Conservation (phyloP, 2,797 vertebrate genomes). For the Tinamus major region DNA sequence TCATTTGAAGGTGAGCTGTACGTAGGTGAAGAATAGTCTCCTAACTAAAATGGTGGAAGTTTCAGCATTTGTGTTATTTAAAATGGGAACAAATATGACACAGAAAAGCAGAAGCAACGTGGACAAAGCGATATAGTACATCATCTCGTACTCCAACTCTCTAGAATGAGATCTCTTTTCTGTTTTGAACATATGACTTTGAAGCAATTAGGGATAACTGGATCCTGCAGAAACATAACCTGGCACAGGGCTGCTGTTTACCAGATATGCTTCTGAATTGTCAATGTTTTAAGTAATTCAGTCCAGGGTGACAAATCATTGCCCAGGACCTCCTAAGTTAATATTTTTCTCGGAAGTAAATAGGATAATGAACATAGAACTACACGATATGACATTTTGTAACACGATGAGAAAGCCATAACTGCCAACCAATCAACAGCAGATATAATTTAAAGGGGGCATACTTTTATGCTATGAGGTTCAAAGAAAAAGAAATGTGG, state of each 20-base stretch:
- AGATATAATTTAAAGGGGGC: not conserved
- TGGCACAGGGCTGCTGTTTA: not conserved
- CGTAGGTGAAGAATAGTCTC: not conserved
- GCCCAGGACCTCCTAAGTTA: not conserved
- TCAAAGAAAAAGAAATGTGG: not conserved
- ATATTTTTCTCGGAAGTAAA: slow-evolving; percentile 23
- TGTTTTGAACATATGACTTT: slow-evolving; percentile 1
- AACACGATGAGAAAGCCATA: not conserved
- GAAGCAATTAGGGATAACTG: not conserved
- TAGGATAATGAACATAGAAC: not conserved
- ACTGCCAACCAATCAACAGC: not conserved
- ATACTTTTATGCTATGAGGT: not conserved
- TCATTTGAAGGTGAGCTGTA: not conserved
- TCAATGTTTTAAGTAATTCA: not conserved
- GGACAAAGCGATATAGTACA: not conserved
- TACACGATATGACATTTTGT: not conserved
- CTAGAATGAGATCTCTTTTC: not conserved
- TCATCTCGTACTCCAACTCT: not conserved
- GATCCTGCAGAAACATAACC: not conserved
- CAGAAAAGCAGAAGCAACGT: not conserved
- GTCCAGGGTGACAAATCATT: not conserved
- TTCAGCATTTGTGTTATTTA: not conserved
- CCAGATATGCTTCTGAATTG: not conserved
- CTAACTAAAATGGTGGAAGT: not conserved
- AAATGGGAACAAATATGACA: not conserved